Evolutionary conservation across 2,888 invertebrate genomes (phyloP).

Genomic region (Diarsia brunnea): DNA sequence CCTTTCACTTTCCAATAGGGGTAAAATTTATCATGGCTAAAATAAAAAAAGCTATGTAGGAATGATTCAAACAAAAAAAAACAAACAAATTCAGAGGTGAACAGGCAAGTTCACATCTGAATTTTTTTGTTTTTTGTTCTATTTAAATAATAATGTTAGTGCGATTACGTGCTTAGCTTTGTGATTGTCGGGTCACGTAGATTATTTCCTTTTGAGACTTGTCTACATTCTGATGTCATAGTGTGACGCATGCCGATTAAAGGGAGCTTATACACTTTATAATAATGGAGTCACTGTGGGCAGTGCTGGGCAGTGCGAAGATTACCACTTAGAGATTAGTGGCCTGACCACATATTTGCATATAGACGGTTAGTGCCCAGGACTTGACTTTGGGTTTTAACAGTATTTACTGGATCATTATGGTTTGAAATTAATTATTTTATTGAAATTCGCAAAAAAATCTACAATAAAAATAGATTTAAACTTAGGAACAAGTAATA

Average conservation of each 20-base stretch:
- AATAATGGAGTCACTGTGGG: slow-evolving; percentile 43
- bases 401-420: background rate
- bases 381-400: slow-evolving; percentile 2
- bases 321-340: slow-evolving; percentile 34
- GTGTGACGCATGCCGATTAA: slow-evolving; percentile 66
- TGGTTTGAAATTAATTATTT: background rate
- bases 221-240: slow-evolving; percentile 67
- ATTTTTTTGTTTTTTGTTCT: slow-evolving; percentile 35
- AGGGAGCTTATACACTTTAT: slow-evolving; percentile 53
- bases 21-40: slow-evolving; percentile 1
- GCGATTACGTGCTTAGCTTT: slow-evolving; percentile 52
- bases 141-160: slow-evolving; percentile 50
- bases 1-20: slow-evolving; percentile 55
- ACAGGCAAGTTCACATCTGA: slow-evolving; percentile 14
- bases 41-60: background rate
- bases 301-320: slow-evolving; percentile 41
- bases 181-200: slow-evolving; percentile 63
- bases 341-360: slow-evolving; percentile 20
- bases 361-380: background rate
- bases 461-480: background rate
- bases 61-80: background rate
- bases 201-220: slow-evolving; percentile 64
- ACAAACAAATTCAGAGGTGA: too few species aligned
- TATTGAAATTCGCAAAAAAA: background rate
- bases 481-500: background rate